These are phyloP conservation scores for Spisula subtruncata DNA, from an alignment of 2,888 invertebrate genomes.

Conservation along the genomic window DNA sequence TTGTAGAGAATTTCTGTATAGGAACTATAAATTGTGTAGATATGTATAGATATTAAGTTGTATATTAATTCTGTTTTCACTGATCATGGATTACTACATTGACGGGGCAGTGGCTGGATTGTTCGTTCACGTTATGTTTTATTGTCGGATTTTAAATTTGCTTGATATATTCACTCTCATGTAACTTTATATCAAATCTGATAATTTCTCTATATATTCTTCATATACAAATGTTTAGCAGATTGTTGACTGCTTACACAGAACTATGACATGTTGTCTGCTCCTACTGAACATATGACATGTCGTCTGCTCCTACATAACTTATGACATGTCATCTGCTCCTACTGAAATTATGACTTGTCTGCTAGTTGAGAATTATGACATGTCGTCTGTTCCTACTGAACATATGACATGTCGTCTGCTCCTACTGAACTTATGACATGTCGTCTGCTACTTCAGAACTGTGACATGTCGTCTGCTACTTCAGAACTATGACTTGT, in stretches of 20 bases:
- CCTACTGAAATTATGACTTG: too few relatives aligned
- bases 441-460: background rate
- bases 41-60: conserved; percentile 50
- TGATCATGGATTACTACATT: conserved; percentile 28
- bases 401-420: too few relatives aligned
- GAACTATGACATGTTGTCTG: background rate
- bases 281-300: background rate
- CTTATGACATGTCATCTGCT: too few relatives aligned
- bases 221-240: background rate
- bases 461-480: background rate
- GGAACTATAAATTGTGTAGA: conserved; percentile 48
- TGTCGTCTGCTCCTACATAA: too few relatives aligned
- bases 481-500: background rate
- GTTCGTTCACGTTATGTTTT: conserved; percentile 10
- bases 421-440: background rate
- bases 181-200: background rate
- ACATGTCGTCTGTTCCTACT: background rate
- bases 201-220: background rate
- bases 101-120: conserved; percentile 51
- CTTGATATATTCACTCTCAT: conserved; percentile 3
- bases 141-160: conserved; percentile 14
- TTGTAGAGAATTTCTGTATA: conserved; percentile 38
- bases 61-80: conserved; percentile 41
- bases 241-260: background rate
- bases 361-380: too few relatives aligned